Evolutionary conservation across 2,113 vertebrate species (phyloP), one percentile per base, ranked within the genome.

Genomic region (Lipophrys pholis): DNA sequence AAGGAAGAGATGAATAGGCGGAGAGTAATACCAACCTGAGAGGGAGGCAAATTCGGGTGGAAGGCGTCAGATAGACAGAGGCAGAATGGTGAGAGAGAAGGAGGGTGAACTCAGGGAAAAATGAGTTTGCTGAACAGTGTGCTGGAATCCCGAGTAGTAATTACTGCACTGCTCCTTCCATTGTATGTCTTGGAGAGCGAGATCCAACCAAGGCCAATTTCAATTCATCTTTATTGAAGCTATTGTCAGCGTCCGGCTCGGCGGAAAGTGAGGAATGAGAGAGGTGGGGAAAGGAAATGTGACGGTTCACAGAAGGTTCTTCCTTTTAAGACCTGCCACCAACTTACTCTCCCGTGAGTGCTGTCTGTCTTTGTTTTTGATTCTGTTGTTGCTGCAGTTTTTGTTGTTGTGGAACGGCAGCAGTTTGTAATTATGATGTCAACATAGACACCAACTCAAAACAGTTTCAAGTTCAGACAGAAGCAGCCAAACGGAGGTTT

Each of bases 151-250:
- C 48, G 70, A 81, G 80, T 77, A 71, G 88, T 91, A 84, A 89
- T 86, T 88, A 80, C 86, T 78, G 83, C 66, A 58, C 36, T 36
- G 75, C 71, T 82, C 69, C 65, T 69, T 73, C 83, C 87, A 82
- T 87, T 88, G 87, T 90, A 84, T 73, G 60, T 69, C 84, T 74
- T 53, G 68, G 80, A 84, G 80, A 78, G 76, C 85, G 11, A 69
- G 71, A 87, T 82, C 61, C 89, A 81, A 76, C 80, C 63, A 73
- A 69, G 84, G 83, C 81, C 84, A 76, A 85, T 92, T 92, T 88
- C 87, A 90, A 89, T 91, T 90, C 84, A 87, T 91, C 88, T 88
- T 84, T 83, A 90, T 76, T 86, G 87, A 79, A 86, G 87, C 81
- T 77, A 84, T 88, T 91, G 92, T 90, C 84, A 78, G 82, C 84